Percentiles rank a stretch among this genome's conserved stretches.
These are phyloP conservation scores for Hypomesus transpacificus DNA, from an alignment of 2,113 vertebrate genomes.

Conservation along the genomic window DNA sequence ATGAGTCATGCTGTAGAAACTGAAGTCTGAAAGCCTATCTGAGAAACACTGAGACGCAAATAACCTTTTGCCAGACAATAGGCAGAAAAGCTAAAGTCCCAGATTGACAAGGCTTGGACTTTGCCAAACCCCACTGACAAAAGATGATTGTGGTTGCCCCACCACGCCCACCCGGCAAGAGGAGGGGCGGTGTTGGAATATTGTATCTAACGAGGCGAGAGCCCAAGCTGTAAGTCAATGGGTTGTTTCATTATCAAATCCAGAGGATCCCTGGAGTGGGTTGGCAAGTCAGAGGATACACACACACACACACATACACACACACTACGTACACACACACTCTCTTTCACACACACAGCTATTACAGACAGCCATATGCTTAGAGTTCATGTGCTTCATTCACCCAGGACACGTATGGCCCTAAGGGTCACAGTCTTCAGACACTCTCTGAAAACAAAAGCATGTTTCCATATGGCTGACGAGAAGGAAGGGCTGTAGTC, in stretches of 20 bases:
- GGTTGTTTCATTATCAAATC: slow-evolving; percentile 80
- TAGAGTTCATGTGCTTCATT: slow-evolving; percentile 82
- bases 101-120: slow-evolving; percentile 32
- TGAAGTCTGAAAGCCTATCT: neutral
- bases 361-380: slow-evolving; percentile 79
- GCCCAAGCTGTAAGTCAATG: slow-evolving; percentile 80
- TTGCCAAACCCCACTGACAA: slow-evolving; percentile 4
- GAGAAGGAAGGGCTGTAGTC: slow-evolving; percentile 77
- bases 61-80: slow-evolving; percentile 64
- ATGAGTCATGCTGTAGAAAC: neutral
- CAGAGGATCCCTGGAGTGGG: slow-evolving; percentile 13
- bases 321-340: neutral
- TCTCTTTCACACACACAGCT: neutral
- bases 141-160: slow-evolving; percentile 31
- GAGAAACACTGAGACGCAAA: slow-evolving; percentile 39
- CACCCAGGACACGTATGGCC: slow-evolving; percentile 81
- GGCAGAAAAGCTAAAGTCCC: slow-evolving; percentile 7
- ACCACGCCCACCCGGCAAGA: slow-evolving; percentile 41
- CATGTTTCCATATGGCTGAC: slow-evolving; percentile 91
- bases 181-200: slow-evolving; percentile 30
- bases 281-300: neutral
- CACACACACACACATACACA: no score
- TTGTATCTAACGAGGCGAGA: slow-evolving; percentile 80
- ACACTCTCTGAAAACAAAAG: slow-evolving; percentile 84
- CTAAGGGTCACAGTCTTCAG: slow-evolving; percentile 85